These are phyloP conservation scores for Amiota mariae DNA, from an alignment of 2,888 invertebrate genomes.

Conservation along the genomic window DNA sequence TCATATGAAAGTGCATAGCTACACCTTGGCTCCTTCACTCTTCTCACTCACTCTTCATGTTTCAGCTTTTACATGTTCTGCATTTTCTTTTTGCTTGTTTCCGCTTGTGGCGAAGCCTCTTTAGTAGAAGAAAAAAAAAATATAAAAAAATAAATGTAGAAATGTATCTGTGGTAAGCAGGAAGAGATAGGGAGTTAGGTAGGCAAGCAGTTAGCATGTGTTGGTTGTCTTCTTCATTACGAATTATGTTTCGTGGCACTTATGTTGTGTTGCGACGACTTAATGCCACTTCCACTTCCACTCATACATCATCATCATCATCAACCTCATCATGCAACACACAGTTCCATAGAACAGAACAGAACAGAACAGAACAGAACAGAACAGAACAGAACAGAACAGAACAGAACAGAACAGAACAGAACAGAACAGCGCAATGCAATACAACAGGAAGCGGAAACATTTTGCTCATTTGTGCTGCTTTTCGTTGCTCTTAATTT, in stretches of 20 bases:
- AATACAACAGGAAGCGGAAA: conserved; percentile 45
- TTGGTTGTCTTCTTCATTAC: conserved; percentile 6
- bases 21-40: neutral
- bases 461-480: conserved; percentile 61
- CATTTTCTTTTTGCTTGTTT: conserved; percentile 7
- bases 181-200: neutral
- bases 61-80: neutral
- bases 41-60: too few relatives aligned
- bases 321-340: neutral
- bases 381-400: conserved; percentile 4
- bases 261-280: neutral
- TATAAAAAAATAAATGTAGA: too few relatives aligned
- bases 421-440: neutral
- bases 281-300: conserved; percentile 15
- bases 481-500: conserved; percentile 19
- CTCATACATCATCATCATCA: conserved; percentile 11
- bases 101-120: neutral
- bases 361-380: conserved; percentile 4
- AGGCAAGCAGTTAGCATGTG: neutral
- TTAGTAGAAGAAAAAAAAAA: neutral
- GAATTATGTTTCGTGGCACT: conserved; percentile 10
- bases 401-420: conserved; percentile 5
- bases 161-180: neutral
- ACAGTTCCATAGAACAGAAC: too few relatives aligned
- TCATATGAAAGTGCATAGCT: conserved; percentile 11